Base-by-base conservation (phyloP, 2,797 vertebrate genomes). In the Eurystomus glaucurus region DNA sequence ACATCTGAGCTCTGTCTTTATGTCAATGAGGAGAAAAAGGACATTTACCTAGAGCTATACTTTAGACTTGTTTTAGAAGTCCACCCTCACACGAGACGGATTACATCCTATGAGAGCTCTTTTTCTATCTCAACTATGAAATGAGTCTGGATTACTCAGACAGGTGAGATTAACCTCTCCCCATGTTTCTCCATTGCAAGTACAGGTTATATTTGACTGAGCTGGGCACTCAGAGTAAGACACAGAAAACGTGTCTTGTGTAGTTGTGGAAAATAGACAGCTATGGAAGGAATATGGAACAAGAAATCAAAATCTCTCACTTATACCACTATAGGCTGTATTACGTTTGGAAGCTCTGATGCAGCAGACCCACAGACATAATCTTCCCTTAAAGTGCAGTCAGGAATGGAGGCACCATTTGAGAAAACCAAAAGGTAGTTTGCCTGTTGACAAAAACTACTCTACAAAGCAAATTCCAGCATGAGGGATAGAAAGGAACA, bases 291-390 rank as follows among this genome's bases (percentile, higher is more conserved):
- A 51, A 64, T 11, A 64, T 0, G 29, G 35, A 85, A 41, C 4
- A 60, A 55, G 31, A 82, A 92, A 87, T 18, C 6, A 37, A 11
- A 31, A 64, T 74, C 69, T 85, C 26, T 90, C 39, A 19, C 6
- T 22, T 33, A 33, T 10, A 58, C 9, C 0, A 1, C n/a, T 74
- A 6, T 28, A 17, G 45, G 15, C 18, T 3, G 0, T 16, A 1
- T 77, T 75, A 61, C 0, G 0, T 71, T 68, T 66, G 33, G 46
- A 85, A 61, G 29, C 35, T 77, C 26, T 65, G 35, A n/a, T 39
- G 10, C 22, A 90, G 66, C 25, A 82, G 66, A 75, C 29, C 3
- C 28, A 48, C 13, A 55, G 29, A 62, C 10, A 16, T n/a, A 43
- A 23, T 29, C 14, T 84, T 86, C n/a, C 23, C 23, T 81, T 75